Percentiles rank a stretch among this genome's conserved stretches.
phyloP scores from a whole-genome alignment of 2,888 invertebrate genomes.

The Onthophagus sagittarius region DNA sequence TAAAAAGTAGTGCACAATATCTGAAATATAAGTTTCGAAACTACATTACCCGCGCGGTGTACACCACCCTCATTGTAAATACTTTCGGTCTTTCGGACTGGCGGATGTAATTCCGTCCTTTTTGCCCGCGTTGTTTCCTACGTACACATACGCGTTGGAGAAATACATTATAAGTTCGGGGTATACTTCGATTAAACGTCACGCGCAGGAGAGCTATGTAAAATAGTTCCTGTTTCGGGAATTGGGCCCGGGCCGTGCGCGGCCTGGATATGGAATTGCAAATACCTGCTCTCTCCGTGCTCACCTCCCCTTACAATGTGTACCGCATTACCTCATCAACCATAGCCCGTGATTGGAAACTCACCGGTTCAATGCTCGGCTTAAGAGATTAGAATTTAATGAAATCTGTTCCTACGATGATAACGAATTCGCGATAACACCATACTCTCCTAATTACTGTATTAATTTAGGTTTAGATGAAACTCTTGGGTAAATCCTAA shows the following conservation, averaged over 20 bases:
- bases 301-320: constrained; percentile 5
- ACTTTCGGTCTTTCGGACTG: background rate
- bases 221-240: constrained; percentile 28
- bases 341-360: constrained; percentile 7
- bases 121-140: constrained; percentile 7
- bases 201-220: constrained; percentile 28
- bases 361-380: constrained; percentile 21
- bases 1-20: background rate
- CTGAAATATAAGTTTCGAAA: background rate
- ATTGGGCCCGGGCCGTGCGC: background rate
- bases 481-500: background rate
- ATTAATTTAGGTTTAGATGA: background rate
- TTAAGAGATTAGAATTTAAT: constrained; percentile 27
- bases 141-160: background rate
- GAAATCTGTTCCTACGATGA: constrained; percentile 24
- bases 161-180: constrained; percentile 22
- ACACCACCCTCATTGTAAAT: background rate
- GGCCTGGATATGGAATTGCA: constrained; percentile 13
- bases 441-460: background rate
- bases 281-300: constrained; percentile 4
- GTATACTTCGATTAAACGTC: constrained; percentile 29
- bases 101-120: background rate
- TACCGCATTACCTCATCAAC: constrained; percentile 10
- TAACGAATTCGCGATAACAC: constrained; percentile 1
- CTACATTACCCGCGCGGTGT: background rate